phyloP scores from a whole-genome alignment of 2,797 vertebrate genomes.

The Merluccius polli region DNA sequence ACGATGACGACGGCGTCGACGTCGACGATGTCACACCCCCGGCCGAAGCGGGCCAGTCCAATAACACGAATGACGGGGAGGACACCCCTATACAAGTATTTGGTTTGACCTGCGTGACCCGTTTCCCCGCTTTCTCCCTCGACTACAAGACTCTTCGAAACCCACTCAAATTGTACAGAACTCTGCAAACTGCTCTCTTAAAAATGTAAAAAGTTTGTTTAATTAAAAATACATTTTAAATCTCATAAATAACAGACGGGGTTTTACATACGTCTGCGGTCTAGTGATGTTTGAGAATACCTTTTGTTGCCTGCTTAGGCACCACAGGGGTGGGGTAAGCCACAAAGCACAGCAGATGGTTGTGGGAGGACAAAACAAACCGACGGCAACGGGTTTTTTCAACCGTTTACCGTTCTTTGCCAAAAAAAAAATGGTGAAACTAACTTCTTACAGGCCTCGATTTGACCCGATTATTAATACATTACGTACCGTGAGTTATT shows the following conservation, averaged over 20 bases:
- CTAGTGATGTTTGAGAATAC: not conserved
- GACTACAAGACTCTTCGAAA: not conserved
- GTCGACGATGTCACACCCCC: not conserved
- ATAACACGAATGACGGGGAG: slow-evolving; percentile 29
- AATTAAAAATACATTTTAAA: not conserved
- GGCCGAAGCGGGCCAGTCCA: not conserved
- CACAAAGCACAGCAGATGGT: not conserved
- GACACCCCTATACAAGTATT: slow-evolving; percentile 66
- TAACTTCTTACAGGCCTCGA: not conserved
- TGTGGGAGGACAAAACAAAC: no score
- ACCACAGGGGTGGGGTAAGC: not conserved
- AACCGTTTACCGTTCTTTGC: no score
- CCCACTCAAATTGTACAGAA: slow-evolving; percentile 36
- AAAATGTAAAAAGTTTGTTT: not conserved
- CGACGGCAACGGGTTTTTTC: no score
- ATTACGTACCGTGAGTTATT: not conserved
- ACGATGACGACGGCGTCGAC: slow-evolving; percentile 31
- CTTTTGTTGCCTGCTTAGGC: not conserved
- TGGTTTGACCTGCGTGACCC: slow-evolving; percentile 39
- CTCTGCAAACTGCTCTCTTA: slow-evolving; percentile 9
- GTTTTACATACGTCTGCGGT: not conserved
- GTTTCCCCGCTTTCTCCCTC: slow-evolving; percentile 8
- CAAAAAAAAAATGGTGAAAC: no score
- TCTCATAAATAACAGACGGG: not conserved
- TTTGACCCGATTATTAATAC: not conserved